A percentile compares a stretch with the other conserved stretches of the same genome.
Evolutionary conservation across 2,888 invertebrate species (phyloP).

Genomic region (Thumatha senex): DNA sequence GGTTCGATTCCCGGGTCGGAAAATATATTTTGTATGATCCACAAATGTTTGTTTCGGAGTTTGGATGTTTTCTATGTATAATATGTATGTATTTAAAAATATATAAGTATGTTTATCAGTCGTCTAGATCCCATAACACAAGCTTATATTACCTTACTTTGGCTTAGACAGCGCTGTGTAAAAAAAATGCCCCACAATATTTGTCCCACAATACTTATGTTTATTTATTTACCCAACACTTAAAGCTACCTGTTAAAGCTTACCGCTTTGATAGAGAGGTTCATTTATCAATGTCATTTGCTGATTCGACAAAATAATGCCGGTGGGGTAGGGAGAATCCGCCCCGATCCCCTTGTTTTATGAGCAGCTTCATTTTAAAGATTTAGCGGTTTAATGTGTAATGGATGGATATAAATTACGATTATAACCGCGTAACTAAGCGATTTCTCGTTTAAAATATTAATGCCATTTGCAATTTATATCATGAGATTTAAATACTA

Average conservation of each 20-base stretch:
- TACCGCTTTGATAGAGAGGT: constrained; percentile 55
- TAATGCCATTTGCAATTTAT: constrained; percentile 1
- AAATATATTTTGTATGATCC: no score
- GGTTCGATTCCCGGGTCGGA: no score
- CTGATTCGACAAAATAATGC: constrained; percentile 53
- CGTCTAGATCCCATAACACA: no score
- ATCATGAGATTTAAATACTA: background rate
- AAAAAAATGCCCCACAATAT: no score
- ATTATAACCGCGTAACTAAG: constrained; percentile 16
- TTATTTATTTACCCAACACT: background rate
- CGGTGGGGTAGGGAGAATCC: constrained; percentile 19
- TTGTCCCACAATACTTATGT: no score
- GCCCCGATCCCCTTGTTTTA: constrained; percentile 42
- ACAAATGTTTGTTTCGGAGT: no score
- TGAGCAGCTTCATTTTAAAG: constrained; percentile 45
- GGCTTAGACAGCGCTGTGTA: no score
- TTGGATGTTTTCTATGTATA: no score
- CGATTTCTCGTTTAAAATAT: constrained; percentile 12
- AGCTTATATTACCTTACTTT: no score
- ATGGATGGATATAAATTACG: constrained; percentile 41
- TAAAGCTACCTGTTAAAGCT: constrained; percentile 47
- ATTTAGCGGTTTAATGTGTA: constrained; percentile 39
- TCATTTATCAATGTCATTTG: constrained; percentile 61
- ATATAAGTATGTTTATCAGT: no score
- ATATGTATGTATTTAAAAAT: no score